Evolutionary conservation across 2,797 vertebrate species (phyloP), one percentile per base, ranked within the genome.

Genomic region (Sylvilagus floridanus): DNA sequence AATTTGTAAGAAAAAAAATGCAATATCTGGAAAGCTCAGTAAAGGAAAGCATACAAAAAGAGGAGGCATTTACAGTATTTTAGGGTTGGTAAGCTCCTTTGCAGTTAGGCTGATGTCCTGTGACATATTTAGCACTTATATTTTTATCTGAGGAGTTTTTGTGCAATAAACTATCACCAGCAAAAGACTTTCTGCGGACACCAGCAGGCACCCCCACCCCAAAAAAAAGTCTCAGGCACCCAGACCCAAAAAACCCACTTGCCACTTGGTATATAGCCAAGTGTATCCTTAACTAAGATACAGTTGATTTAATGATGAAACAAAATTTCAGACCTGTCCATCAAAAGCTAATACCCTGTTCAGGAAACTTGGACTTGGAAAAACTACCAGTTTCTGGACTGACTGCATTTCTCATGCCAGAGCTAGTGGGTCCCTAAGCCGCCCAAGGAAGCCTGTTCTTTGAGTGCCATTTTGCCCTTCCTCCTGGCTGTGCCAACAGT

Each of bases 241-340:
- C 17, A 75, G 66, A 57, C 37, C 35, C 11, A 37, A 16, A 79
- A 72, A 60, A 73, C 42, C 47, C 54, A 79, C 57, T 60, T 84
- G 5, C 52, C 66, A 32, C 28, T 90, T 69, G 28, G 50, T 52
- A 77, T 2, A 47, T 28, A 87, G 54, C 22, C 26, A 84, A 66
- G 65, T 28, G 65, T 85, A 16, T 75, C 12, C 65, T 92, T 71
- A 75, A 30, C 4, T 19, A 78, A 73, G 54, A 62, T 35, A 57
- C 21, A 24, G 35, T 54, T 90, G 63, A 90, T 17, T 90, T 92
- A 42, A 76, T 54, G 22, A 79, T 95, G 93, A 90, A 77, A 62
- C 37, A 96, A 90, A 82, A 63, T 24, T 90, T 75, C 75, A 93
- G 0, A 22, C 37, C 22, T 83, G 21, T 42, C 32, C 42, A 86